Percentiles rank a stretch among this genome's conserved stretches.
Conservation (phyloP, 2,797 vertebrate genomes). For the Lepidocolaptes lacrymiger region DNA sequence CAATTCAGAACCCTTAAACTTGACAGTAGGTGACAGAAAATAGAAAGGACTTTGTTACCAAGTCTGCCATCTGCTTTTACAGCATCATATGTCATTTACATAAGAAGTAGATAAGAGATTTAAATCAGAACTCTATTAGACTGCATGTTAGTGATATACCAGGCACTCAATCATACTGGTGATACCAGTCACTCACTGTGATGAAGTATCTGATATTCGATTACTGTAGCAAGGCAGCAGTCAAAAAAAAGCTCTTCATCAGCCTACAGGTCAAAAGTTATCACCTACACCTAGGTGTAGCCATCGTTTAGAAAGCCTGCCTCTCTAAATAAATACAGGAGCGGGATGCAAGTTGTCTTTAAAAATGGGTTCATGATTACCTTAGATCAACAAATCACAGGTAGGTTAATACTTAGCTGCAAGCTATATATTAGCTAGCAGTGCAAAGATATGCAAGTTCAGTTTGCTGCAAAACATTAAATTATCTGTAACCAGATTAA, state of each 20-base stretch:
- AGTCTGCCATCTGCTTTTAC: background rate
- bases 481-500: background rate
- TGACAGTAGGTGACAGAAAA: conserved; percentile 16
- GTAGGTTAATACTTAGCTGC: background rate
- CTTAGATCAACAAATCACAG: background rate
- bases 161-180: background rate
- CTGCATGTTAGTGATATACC: background rate
- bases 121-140: background rate
- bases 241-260: background rate
- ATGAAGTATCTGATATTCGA: background rate
- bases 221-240: background rate
- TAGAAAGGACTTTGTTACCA: background rate
- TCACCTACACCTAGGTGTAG: background rate
- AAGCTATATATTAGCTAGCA: background rate
- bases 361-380: background rate
- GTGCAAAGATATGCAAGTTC: background rate
- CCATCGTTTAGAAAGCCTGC: background rate
- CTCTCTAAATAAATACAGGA: background rate
- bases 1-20: background rate
- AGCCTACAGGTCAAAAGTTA: background rate
- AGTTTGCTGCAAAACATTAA: background rate
- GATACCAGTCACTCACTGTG: background rate
- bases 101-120: background rate
- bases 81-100: background rate
- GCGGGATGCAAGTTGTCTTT: background rate